These are phyloP conservation scores for Carlito syrichta DNA, from an alignment of 2,113 vertebrate genomes.

Conservation along the genomic window DNA sequence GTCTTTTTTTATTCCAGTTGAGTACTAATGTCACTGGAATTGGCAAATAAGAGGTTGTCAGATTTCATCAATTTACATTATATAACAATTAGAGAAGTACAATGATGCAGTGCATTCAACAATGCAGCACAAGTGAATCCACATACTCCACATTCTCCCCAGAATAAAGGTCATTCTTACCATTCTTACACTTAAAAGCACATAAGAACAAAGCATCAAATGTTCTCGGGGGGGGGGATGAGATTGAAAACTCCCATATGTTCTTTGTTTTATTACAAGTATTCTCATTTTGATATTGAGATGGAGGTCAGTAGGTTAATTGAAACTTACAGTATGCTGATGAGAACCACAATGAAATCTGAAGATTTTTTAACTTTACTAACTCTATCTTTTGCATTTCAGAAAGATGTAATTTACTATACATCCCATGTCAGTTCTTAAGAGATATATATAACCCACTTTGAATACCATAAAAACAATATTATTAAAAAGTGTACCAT, in stretches of 20 bases:
- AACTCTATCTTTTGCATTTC: slow-evolving; percentile 48
- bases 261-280: background rate
- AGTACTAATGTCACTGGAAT: background rate
- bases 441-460: background rate
- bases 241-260: background rate
- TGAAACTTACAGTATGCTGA: slow-evolving; percentile 51
- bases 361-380: slow-evolving; percentile 30
- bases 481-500: background rate
- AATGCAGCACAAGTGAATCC: background rate
- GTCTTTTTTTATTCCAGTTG: slow-evolving; percentile 2
- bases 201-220: background rate
- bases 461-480: background rate
- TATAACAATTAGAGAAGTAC: background rate
- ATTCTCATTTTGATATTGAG: slow-evolving; percentile 19
- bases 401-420: background rate
- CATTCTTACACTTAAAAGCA: slow-evolving; percentile 23
- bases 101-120: background rate
- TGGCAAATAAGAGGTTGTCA: background rate
- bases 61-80: background rate
- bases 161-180: background rate
- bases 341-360: slow-evolving; percentile 42
- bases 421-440: background rate
- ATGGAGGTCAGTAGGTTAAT: slow-evolving; percentile 44
- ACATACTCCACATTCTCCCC: background rate
- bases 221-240: background rate